These are phyloP conservation scores for Drosophila recens DNA, from an alignment of 2,888 invertebrate genomes.

Conservation along the genomic window DNA sequence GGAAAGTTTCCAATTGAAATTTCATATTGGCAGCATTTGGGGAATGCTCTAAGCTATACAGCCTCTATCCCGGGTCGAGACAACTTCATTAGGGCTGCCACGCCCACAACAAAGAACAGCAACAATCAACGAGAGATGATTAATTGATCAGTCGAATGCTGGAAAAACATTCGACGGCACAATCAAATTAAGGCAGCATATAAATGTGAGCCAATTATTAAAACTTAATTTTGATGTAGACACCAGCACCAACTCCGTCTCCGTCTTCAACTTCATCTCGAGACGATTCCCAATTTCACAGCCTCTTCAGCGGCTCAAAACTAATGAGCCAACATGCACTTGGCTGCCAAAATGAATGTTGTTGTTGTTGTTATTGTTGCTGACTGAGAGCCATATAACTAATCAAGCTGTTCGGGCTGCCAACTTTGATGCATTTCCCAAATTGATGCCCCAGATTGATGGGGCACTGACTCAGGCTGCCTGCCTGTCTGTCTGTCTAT, in stretches of 20 bases:
- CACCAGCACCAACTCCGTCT: conserved; percentile 39
- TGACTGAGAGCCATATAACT: conserved; percentile 60
- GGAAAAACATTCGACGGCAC: conserved; percentile 61
- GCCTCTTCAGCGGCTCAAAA: conserved; percentile 66
- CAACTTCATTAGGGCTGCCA: conserved; percentile 67
- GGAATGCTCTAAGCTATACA: not conserved
- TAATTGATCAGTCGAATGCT: conserved; percentile 62
- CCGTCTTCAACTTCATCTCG: conserved; percentile 3
- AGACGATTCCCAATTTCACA: conserved; percentile 71
- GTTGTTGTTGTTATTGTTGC: conserved; percentile 26
- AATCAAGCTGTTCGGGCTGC: conserved; percentile 78
- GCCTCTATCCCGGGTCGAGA: conserved; percentile 16
- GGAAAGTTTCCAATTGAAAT: conserved; percentile 53
- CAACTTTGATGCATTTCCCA: conserved; percentile 76
- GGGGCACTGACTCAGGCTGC: conserved; percentile 54
- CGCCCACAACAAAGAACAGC: conserved; percentile 54
- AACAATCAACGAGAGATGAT: conserved; percentile 69
- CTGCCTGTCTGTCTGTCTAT: conserved; percentile 19
- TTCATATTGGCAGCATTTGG: conserved; percentile 24
- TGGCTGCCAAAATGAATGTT: conserved; percentile 57
- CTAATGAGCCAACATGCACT: conserved; percentile 76
- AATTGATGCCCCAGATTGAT: conserved; percentile 78
- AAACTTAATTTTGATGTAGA: conserved; percentile 73
- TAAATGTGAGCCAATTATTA: conserved; percentile 79
- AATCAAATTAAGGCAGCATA: conserved; percentile 76